Evolutionary conservation across 2,797 vertebrate genomes (phyloP), one percentile per base, ranked within the genome.

Genomic region (Pangasius krempfi): DNA sequence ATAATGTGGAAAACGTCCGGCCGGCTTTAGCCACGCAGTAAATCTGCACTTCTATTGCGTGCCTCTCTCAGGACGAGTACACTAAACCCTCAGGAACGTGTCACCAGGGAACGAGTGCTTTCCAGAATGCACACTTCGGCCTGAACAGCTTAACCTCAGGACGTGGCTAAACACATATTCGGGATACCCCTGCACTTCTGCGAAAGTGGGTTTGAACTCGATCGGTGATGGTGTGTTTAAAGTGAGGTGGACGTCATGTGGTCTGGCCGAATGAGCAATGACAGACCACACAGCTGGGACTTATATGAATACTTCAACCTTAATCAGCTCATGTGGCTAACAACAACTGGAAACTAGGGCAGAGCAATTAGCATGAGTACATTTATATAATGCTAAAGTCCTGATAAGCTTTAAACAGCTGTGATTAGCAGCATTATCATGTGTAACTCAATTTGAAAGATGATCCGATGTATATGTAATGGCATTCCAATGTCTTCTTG

Each of bases 1-100:
- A 12, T 85, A 88, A 86, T 87, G 88, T 92, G 88, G 88, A 90
- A 90, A 88, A 87, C 79, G 87, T 90, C 88, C 82, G 89, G 73
- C 78, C 60, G 58, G 79, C 33, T 86, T 85, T 72, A 75, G 50
- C 73, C 44, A 20, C 30, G 54, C 86, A 64, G 60, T 90, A 86
- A 85, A 88, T 89, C 88, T 86, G 78, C 75, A 60, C 56, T 2
- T 58, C 70, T 47, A 84, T 82, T 73, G 84, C 84, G 54, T 52
- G 78, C 73, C 54, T 40, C 84, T 81, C 66, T 82, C 37, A 50
- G 84, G 88, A 89, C 64, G 5, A 25, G 66, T 90, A 75, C 70
- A 70, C 27, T 47, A 66, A 86, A 54, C 81, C 87, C 84, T 80
- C 50, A 85, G 68, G 85, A 85, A 73, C 76, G 75, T 52, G 75